Evolutionary conservation across 2,888 invertebrate genomes (phyloP), one percentile per base, ranked within the genome.

Genomic region (Ceramica pisi): DNA sequence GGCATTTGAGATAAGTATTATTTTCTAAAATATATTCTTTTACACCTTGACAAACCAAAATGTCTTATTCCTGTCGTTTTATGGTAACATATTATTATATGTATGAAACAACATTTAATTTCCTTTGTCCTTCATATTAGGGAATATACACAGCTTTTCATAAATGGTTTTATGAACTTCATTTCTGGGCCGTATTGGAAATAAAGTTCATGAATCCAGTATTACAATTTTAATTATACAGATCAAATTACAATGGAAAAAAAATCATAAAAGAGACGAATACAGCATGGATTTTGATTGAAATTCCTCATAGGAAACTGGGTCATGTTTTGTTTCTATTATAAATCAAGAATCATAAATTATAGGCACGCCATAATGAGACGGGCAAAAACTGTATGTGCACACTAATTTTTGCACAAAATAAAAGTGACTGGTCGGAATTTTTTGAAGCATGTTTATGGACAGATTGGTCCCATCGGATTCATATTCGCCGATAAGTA

Each of bases 321-420:
- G 71, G 78, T 64, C 56, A 66, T 65, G 75, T 78, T 81, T 74
- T 76, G 70, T 77, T 77, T 63, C 61, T 72, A 44, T 72, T 71
- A 64, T 79, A 68, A 78, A 82, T 84, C 59, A 62, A 41, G n/a
- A 53, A 59, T 60, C 31, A 53, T 67, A 12, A 64, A 77, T 67
- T 63, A 67, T 63, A 62, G 57, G 51, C 46, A 72, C 38, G 19
- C 1, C 16, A 48, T 59, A 66, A 57, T 48, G 38, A 41, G 19
- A 26, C 31, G 16, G 21, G 23, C 12, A 35, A n/a, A 56, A 48
- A 41, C 19, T 55, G 26, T 31, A 16, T 26, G n/a, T 35, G 56
- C 56, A n/a, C 7, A 55, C 35, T 19, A 14, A 2, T 4, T 2
- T 23, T 59, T 35, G 16, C 9, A 38, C 7, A 56, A 19, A 48